Percentiles rank a stretch among this genome's conserved stretches.
phyloP scores from a whole-genome alignment of 2,113 vertebrate species.

The Gymnorhina tibicen region DNA sequence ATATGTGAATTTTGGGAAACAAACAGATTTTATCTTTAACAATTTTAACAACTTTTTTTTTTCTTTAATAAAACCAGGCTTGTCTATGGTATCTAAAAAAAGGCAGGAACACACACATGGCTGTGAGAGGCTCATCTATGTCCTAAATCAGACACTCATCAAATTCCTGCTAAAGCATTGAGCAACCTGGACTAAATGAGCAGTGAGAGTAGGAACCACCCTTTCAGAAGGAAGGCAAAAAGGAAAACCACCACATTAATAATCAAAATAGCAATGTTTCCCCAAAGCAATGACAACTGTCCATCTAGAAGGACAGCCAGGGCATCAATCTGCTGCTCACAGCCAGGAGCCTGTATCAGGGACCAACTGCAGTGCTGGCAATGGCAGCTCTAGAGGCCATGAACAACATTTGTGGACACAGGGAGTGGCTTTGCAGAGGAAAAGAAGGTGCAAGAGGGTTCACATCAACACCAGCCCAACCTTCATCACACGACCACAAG shows the following conservation, averaged over 20 bases:
- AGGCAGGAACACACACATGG: not conserved
- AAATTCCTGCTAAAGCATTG: not conserved
- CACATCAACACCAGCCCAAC: not conserved
- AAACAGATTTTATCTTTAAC: constrained; percentile 28
- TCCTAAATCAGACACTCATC: not conserved
- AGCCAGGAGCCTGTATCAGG: not conserved
- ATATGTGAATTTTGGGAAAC: constrained; percentile 20
- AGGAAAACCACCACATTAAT: not conserved
- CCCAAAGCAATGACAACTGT: not conserved
- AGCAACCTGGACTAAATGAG: not conserved
- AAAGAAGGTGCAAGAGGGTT: not conserved
- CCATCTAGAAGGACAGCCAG: not conserved
- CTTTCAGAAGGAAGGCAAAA: not conserved
- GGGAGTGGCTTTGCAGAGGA: not conserved
- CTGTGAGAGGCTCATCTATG: not conserved
- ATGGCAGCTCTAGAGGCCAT: not conserved
- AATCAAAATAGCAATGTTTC: not conserved
- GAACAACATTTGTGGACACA: not conserved
- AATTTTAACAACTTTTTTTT: not conserved
- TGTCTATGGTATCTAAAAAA: not conserved
- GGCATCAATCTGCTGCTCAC: not conserved
- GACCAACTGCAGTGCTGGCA: fast-evolving
- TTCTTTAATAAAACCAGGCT: constrained; percentile 4
- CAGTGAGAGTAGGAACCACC: not conserved
- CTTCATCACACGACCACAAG: fast-evolving